phyloP scores from a whole-genome alignment of 2,888 invertebrate genomes.

The Drosophila heteroneura region DNA sequence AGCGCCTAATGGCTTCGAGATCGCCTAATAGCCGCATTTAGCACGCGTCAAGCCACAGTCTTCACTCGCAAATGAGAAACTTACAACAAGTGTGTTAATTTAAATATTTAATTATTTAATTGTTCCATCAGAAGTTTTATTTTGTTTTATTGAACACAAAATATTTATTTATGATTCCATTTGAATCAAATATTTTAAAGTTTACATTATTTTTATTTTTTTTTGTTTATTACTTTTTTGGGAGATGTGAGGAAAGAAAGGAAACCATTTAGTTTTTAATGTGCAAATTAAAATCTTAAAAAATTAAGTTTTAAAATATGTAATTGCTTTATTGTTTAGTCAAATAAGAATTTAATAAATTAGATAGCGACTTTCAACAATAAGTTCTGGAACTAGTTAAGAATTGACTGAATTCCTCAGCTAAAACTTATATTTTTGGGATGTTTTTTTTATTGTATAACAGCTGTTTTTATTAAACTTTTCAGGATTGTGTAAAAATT shows the following conservation, averaged over 20 bases:
- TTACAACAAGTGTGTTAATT: background rate
- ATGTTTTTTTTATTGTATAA: background rate
- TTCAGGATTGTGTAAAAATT: background rate
- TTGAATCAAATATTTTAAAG: background rate
- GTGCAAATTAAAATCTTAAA: too few relatives aligned
- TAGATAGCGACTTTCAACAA: too few relatives aligned
- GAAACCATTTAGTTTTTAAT: too few relatives aligned
- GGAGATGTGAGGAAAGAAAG: too few relatives aligned
- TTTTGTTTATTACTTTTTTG: background rate
- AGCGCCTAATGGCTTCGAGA: slow-evolving; percentile 40
- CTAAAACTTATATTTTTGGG: background rate
- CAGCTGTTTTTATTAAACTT: background rate
- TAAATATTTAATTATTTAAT: background rate
- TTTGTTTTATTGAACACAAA: background rate
- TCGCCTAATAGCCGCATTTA: slow-evolving; percentile 70
- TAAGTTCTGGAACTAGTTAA: too few relatives aligned
- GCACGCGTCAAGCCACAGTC: slow-evolving; percentile 63
- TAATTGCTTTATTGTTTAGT: too few relatives aligned
- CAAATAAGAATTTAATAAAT: too few relatives aligned
- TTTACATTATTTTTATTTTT: too few relatives aligned
- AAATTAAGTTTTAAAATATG: too few relatives aligned
- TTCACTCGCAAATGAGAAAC: background rate
- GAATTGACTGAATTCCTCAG: background rate
- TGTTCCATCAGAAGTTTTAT: background rate
- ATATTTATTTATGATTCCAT: background rate